phyloP scores from a whole-genome alignment of 2,113 vertebrate species.

The Numida meleagris region DNA sequence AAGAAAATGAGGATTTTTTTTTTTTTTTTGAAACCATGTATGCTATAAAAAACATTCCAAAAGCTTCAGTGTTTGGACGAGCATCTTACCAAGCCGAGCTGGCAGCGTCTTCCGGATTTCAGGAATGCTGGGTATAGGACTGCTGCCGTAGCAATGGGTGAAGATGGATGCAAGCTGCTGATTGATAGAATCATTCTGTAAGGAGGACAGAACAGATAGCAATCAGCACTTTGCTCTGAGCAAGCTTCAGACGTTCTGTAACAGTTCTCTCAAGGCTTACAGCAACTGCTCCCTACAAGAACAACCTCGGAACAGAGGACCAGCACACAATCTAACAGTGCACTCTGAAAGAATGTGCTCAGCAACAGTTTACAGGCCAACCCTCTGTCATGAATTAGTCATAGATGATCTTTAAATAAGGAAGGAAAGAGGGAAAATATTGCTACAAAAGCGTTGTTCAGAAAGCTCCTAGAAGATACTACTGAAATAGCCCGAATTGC shows the following conservation, averaged over 20 bases:
- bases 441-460: neutral
- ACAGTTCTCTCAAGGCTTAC: neutral
- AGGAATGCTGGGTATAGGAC: constrained; percentile 88
- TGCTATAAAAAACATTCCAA: neutral
- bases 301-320: neutral
- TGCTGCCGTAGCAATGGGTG: constrained; percentile 90
- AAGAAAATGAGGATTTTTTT: too few relatives aligned
- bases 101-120: constrained; percentile 87
- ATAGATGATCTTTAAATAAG: neutral
- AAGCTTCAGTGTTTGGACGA: neutral
- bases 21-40: neutral
- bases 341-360: neutral
- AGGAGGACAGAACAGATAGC: neutral
- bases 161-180: constrained; percentile 92
- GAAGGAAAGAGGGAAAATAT: neutral
- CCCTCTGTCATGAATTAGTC: neutral
- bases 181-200: constrained; percentile 89
- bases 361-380: neutral
- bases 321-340: fast-evolving
- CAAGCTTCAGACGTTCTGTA: neutral
- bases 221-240: fast-evolving
- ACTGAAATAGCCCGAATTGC: neutral
- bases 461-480: neutral
- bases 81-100: constrained; percentile 88
- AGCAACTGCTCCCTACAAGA: neutral